Evolutionary conservation across 1,140 invertebrate genomes (phyloP).

Genomic region (Brachionus sp.): DNA sequence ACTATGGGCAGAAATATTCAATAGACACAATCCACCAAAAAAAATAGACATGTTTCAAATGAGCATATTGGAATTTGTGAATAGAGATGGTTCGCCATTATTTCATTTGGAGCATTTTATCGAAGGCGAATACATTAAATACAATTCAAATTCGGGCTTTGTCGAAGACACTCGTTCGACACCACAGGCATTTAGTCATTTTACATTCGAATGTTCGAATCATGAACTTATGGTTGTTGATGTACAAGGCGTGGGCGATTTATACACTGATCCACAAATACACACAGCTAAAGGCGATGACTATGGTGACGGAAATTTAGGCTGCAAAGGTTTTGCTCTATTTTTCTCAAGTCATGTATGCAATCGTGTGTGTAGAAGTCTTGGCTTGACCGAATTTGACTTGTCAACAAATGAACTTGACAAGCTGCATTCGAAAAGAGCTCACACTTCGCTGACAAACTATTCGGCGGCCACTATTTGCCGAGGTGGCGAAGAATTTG

Average conservation of each 20-base stretch:
- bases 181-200: slow-evolving; percentile 67
- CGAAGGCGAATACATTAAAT: slow-evolving; percentile 65
- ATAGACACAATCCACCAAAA: slow-evolving; percentile 66
- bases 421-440: not conserved
- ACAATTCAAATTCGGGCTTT: slow-evolving; percentile 67
- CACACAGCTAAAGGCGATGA: slow-evolving; percentile 61
- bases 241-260: slow-evolving; percentile 66
- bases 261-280: slow-evolving; percentile 67
- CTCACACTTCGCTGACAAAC: not conserved
- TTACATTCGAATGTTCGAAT: slow-evolving; percentile 66
- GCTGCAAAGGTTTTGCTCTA: slow-evolving; percentile 65
- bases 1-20: slow-evolving; percentile 66
- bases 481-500: slow-evolving; percentile 23
- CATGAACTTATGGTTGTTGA: slow-evolving; percentile 67
- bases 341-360: slow-evolving; percentile 66
- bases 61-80: slow-evolving; percentile 63
- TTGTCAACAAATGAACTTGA: slow-evolving; percentile 51
- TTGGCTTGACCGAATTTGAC: slow-evolving; percentile 64
- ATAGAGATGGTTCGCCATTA: slow-evolving; percentile 61
- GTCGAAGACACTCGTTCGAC: slow-evolving; percentile 63
- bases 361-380: slow-evolving; percentile 63
- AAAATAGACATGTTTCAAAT: slow-evolving; percentile 67
- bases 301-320: slow-evolving; percentile 62
- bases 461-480: not conserved
- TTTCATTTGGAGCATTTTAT: slow-evolving; percentile 67